These are phyloP conservation scores for Ormyrus nitidulus DNA, from an alignment of 2,888 invertebrate genomes.

Conservation along the genomic window DNA sequence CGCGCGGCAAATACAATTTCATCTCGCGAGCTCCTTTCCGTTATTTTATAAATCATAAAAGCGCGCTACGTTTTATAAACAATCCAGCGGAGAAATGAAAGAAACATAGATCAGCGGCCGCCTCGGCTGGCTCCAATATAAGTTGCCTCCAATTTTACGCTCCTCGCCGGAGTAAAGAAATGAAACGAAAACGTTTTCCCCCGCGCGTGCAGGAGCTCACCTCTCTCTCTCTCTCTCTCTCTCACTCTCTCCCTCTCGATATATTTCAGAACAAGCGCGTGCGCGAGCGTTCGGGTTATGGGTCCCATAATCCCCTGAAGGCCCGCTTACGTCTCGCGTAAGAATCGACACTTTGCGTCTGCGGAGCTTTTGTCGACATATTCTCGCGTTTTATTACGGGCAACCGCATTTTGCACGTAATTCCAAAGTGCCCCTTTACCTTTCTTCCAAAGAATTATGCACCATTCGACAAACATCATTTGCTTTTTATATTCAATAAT, in stretches of 20 bases:
- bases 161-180: conserved; percentile 69
- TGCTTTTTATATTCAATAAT: not conserved
- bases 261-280: conserved; percentile 58
- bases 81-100: conserved; percentile 32
- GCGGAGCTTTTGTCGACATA: conserved; percentile 35
- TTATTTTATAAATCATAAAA: conserved; percentile 36
- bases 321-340: conserved; percentile 56
- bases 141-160: conserved; percentile 70
- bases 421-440: conserved; percentile 29
- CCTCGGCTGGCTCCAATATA: not conserved
- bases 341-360: conserved; percentile 60
- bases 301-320: conserved; percentile 63
- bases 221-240: too few species aligned
- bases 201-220: conserved; percentile 59
- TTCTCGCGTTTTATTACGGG: conserved; percentile 41
- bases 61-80: conserved; percentile 25
- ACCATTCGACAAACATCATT: conserved; percentile 26
- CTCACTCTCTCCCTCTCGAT: conserved; percentile 62
- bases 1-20: conserved; percentile 13
- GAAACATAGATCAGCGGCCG: conserved; percentile 36
- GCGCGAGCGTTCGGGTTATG: conserved; percentile 67
- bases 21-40: not conserved
- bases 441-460: conserved; percentile 26
- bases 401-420: conserved; percentile 47
- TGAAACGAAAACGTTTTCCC: conserved; percentile 71